Evolutionary conservation across 2,113 vertebrate genomes (phyloP).

Genomic region (Buteo buteo): DNA sequence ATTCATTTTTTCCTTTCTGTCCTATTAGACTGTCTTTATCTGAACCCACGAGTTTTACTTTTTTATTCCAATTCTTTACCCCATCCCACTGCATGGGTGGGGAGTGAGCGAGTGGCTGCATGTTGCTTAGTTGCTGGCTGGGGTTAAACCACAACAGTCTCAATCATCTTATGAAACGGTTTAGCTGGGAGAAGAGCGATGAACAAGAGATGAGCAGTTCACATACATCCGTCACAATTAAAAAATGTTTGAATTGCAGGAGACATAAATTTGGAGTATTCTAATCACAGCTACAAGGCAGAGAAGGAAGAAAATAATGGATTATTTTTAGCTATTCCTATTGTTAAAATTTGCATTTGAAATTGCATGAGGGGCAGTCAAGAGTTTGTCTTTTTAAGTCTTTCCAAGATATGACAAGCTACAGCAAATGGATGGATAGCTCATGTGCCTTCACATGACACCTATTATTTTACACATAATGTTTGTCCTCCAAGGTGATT

Average conservation of each 20-base stretch:
- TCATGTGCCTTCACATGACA: not conserved
- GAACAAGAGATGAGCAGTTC: not conserved
- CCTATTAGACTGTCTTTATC: not conserved
- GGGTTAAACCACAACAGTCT: not conserved
- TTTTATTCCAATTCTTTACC: not conserved
- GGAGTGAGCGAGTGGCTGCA: not conserved
- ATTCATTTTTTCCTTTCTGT: not conserved
- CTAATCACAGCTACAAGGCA: not conserved
- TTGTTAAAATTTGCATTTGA: constrained; percentile 32
- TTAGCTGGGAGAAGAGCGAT: not conserved
- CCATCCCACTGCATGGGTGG: not conserved
- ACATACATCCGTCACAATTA: not conserved
- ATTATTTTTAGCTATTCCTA: constrained; percentile 1
- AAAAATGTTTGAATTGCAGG: not conserved
- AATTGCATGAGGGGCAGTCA: not conserved
- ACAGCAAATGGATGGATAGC: constrained; percentile 1
- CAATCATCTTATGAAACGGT: not conserved
- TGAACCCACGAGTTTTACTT: not conserved
- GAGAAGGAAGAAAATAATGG: not conserved
- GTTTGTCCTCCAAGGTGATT: constrained; percentile 53
- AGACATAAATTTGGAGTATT: not conserved
- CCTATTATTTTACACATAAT: constrained; percentile 45
- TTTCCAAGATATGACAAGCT: not conserved
- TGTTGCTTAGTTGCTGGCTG: not conserved
- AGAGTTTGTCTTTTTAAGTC: not conserved